phyloP scores from a whole-genome alignment of 2,888 invertebrate genomes.

The Criorhina ranunculi region DNA sequence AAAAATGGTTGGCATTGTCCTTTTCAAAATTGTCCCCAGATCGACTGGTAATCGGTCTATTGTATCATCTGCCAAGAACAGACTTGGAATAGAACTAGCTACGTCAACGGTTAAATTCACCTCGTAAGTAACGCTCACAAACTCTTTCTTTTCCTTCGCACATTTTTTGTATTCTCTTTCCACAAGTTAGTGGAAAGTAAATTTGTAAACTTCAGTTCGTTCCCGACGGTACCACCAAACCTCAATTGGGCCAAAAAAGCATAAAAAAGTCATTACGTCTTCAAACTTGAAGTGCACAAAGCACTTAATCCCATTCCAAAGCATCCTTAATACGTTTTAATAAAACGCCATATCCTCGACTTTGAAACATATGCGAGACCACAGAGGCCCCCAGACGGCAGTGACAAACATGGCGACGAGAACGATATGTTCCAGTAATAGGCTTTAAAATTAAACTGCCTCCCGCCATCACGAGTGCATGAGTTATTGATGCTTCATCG shows the following conservation, averaged over 20 bases:
- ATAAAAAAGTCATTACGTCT: constrained; percentile 49
- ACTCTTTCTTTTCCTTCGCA: no score
- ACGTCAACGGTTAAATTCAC: no score
- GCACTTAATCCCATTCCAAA: constrained; percentile 54
- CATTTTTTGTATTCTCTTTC: no score
- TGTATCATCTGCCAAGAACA: no score
- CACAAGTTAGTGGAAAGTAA: no score
- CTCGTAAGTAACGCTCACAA: no score
- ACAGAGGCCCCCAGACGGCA: not conserved
- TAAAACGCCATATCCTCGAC: constrained; percentile 17
- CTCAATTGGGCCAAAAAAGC: constrained; percentile 1
- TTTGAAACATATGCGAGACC: constrained; percentile 26
- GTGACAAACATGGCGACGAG: constrained; percentile 8
- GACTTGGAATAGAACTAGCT: no score
- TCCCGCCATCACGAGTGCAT: constrained; percentile 18
- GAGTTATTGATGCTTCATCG: constrained; percentile 35
- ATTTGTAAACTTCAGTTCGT: not conserved
- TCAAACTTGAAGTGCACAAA: constrained; percentile 44
- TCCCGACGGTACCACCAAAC: not conserved
- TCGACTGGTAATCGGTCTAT: no score
- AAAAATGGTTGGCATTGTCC: no score
- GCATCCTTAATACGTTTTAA: constrained; percentile 33
- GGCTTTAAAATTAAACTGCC: constrained; percentile 57
- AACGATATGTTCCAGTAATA: constrained; percentile 47
- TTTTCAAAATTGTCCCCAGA: no score